Evolutionary conservation across 1,140 invertebrate species (phyloP), one percentile per base, ranked within the genome.

Genomic region (Gryllus bimaculatus): DNA sequence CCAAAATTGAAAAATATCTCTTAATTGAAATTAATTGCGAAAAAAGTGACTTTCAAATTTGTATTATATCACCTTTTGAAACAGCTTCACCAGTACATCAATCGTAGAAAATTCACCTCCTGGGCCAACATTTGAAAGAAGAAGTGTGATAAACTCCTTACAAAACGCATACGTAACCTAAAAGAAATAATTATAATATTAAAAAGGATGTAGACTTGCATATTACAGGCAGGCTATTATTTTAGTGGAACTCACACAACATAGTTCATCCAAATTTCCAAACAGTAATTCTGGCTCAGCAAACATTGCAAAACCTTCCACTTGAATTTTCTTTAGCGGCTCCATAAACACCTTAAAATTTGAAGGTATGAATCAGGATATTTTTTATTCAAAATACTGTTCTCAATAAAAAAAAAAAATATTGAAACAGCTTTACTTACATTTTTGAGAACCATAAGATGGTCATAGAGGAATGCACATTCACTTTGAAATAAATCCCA

Each of bases 401-500:
- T 39, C 26, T 39, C 1, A 39, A 39, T 39, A 39, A 39, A 75
- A 75, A 47, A 39, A n/a, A 13, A 47, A 2, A 47, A 4, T 13
- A 75, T 39, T 2, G 2, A 75, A 78, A 20, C 3, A 78, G 18
- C 5, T 74, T 48, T 78, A 86, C 89, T 86, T 83, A 91, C 90
- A 84, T 91, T 91, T 86, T 91, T 92, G n/a, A 92, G 86, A 12
- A 93, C 91, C 88, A 93, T 91, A 13, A 93, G 85, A 84, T 92
- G 92, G 81, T 91, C 90, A 66, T 91, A 88, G 20, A 92, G 87
- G 84, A 93, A 93, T 47, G 90, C 87, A 82, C 89, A 89, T 85
- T 92, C 91, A 79, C 88, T 90, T 83, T 92, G 91, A 84, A 93
- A 93, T 0, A 92, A 85, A 85, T 92, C 92, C 91, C 91, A 92